These are phyloP conservation scores for Lathamus discolor DNA, from an alignment of 2,113 vertebrate species.

Conservation along the genomic window DNA sequence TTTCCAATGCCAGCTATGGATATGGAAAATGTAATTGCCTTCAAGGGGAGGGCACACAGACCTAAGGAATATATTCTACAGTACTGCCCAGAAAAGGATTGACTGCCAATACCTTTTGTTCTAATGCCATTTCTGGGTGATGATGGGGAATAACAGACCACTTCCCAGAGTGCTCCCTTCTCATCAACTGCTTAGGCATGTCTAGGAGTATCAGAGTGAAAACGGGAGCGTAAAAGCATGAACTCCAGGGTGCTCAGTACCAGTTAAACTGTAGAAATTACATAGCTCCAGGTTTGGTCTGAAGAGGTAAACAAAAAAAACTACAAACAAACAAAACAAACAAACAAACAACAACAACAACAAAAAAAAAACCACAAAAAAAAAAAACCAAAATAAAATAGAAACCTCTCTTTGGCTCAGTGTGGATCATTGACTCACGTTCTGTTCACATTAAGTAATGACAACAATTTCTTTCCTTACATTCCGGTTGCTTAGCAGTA, in stretches of 20 bases:
- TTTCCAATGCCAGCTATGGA: background rate
- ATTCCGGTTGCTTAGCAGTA: constrained; percentile 4
- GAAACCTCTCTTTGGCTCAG: background rate
- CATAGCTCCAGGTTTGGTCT: background rate
- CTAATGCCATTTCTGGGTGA: background rate
- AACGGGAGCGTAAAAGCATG: background rate
- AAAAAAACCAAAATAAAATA: background rate
- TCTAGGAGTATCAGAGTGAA: background rate
- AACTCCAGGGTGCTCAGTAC: background rate
- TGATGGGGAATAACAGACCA: background rate
- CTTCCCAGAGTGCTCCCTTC: accelerated
- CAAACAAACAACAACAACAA: background rate
- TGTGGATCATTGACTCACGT: background rate
- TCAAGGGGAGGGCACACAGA: background rate
- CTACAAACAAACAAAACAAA: too few relatives aligned
- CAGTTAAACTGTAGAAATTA: background rate
- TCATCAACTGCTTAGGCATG: background rate
- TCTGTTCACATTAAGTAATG: constrained; percentile 5
- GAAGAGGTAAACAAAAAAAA: background rate
- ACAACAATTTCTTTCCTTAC: background rate
- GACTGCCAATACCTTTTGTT: background rate
- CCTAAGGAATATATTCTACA: background rate
- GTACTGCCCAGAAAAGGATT: background rate
- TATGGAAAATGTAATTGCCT: background rate
- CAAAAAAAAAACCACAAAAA: background rate